Conservation (phyloP, 2,888 invertebrate species). For the Prosapia bicincta region DNA sequence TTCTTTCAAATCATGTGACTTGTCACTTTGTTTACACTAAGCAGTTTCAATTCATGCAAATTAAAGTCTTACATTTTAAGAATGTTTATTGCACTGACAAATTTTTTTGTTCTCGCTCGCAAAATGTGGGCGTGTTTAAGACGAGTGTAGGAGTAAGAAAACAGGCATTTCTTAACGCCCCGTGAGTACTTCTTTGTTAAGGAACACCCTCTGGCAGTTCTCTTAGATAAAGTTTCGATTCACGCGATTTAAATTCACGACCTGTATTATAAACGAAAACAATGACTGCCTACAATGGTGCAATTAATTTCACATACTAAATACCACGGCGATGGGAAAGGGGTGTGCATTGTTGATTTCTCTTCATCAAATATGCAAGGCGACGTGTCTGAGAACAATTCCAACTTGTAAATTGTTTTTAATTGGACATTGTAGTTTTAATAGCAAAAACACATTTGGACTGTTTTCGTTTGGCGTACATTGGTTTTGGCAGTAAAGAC, state of each 20-base stretch:
- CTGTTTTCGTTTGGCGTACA: too few species aligned
- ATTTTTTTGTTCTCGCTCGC: too few species aligned
- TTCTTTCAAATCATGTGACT: too few species aligned
- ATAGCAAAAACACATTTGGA: too few species aligned
- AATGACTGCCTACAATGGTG: neutral
- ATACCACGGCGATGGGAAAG: neutral
- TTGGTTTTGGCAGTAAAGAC: too few species aligned
- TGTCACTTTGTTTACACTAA: too few species aligned
- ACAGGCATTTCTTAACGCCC: neutral
- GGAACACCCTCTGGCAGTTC: neutral
- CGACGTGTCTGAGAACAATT: neutral
- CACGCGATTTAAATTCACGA: neutral
- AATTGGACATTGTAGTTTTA: too few species aligned
- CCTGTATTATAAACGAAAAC: neutral
- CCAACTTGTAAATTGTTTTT: too few species aligned
- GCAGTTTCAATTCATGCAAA: too few species aligned
- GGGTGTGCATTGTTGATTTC: neutral
- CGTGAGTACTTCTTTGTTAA: neutral
- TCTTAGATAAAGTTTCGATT: neutral
- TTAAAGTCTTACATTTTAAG: too few species aligned
- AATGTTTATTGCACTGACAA: too few species aligned
- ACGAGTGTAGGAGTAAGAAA: neutral
- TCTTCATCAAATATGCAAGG: neutral
- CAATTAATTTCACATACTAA: neutral
- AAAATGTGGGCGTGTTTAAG: neutral